Base-by-base conservation (phyloP, 2,888 invertebrate genomes). In the Keiferia lycopersicella region DNA sequence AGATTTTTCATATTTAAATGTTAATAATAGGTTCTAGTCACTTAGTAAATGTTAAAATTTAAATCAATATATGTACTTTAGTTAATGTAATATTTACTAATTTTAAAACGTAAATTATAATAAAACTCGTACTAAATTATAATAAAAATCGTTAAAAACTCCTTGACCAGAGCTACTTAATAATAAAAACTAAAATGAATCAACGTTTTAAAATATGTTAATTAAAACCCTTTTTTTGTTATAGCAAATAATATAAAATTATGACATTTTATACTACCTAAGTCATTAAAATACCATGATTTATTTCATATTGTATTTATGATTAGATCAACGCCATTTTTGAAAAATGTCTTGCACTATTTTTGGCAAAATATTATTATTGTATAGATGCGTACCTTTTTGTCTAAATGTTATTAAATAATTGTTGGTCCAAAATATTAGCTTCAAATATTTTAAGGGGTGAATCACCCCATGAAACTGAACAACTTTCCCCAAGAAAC, bases 1-100 rank as follows among this genome's bases (percentile, higher is more conserved):
- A 87, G 85, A 87, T 86, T 86, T 85, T 84, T 76, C 75, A 78
- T 74, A 75, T 71, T 71, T 69, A 66, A 64, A 67, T 65, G 68
- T 65, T 67, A 64, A 63, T 65, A 65, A 38, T 66, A 66, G 66
- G 60, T 18, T 68, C 60, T 59, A 61, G 68, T 69, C 67, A 65
- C 71, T 66, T 73, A 75, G 71, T 72, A 69, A 71, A 68, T 74
- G 71, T 76, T 76, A 68, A 68, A 65, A 67, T 51, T 51, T 22
- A 20, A 22, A 2, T 22, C 3, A 51, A 51, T 18, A 22, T 22
- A 22, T 8, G 16, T 16, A 45, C 45, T n/a, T 45, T 8, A 41
- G 41, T 41, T 45, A 16, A n/a, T 41, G n/a, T 41, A 12, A 16
- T 45, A 51, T 51, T 11, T 16, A 18, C 50, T 12, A 1, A 51